Evolutionary conservation across 2,888 invertebrate genomes (phyloP), one percentile per base, ranked within the genome.

Genomic region (Hipparchia semele): DNA sequence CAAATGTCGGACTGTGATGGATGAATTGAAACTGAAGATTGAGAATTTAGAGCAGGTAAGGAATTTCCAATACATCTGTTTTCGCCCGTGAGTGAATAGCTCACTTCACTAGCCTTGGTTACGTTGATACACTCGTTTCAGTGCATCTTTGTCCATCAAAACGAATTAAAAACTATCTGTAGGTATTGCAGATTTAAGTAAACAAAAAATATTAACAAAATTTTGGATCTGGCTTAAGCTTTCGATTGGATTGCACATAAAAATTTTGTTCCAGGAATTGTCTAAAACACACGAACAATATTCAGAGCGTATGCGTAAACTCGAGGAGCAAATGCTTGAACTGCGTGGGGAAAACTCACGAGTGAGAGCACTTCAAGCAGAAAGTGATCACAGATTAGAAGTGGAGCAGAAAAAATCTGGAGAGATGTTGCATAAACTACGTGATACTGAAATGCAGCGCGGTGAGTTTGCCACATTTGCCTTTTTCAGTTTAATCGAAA

Each of bases 11-110:
- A 82, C 84, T 73, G 76, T 79, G 0, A 87, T 89, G 81, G 87
- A 89, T 6, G 90, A 90, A 75, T 79, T 91, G 68, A 86, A 88
- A 80, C 79, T 83, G 69, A 89, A 87, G 76, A 86, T 90, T 61
- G 77, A 76, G 39, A 78, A 83, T 70, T 83, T 92, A 70, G 82
- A 89, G 82, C 80, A 86, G 85, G 92, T 91, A 78, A 73, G 75
- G 23, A 23, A 23, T 23, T 23, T 23, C n/a, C 7, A 13, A 6
- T 56, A 56, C 56, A 56, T 0, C 56, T 13, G 7, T 56, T 56
- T 56, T 7, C 56, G 23, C 23, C 23, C 23, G 23, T 23, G 23
- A 23, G 23, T 23, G 23, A 23, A 23, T 23, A 23, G 23, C 0
- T 23, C n/a, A n/a, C n/a, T 23, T 23, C 0, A 23, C 23, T 23